Evolutionary conservation across 2,888 invertebrate species (phyloP), one percentile per base, ranked within the genome.

Genomic region (Megaustenia siamemsis): DNA sequence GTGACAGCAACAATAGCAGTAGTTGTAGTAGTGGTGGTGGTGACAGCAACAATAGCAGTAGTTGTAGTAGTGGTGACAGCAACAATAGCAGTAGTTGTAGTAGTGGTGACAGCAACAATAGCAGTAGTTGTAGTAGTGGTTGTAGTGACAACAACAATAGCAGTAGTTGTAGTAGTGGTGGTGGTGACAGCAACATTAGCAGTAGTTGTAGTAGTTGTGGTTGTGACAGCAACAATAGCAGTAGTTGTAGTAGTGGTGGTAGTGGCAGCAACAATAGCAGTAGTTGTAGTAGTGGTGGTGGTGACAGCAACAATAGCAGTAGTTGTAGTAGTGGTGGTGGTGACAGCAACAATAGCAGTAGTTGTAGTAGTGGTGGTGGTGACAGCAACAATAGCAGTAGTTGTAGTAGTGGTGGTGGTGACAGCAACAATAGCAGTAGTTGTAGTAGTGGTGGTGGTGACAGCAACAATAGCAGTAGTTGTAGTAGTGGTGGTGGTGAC

Each of bases 211-310:
- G n/a, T n/a, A n/a, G n/a, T n/a, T n/a, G n/a, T n/a, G n/a, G n/a
- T n/a, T n/a, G n/a, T n/a, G n/a, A n/a, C n/a, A 69, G 69, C 35
- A 69, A n/a, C 24, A 60, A n/a, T 60, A 60, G 60, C 5, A 60
- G n/a, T 24, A 60, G 60, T 24, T 21, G 60, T 32, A 69, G 69
- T 32, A 69, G 40, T 66, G 24, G 66, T 66, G 24, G 66, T 66
- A 66, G 66, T 66, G 24, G 66, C 24, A 32, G 66, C 24, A 66
- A n/a, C 24, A 66, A 38, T 40, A 73, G 73, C 35, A 73, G 73
- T 73, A 73, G 73, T 73, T 32, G 73, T 73, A 73, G 73, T 73
- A 73, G 73, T 73, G 35, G 73, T 73, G 35, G 73, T 73, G 35
- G 73, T 73, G 35, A 38, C 35, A 73, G 73, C 35, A 73, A 38